Base-by-base conservation (phyloP, 1,140 invertebrate genomes). In the Steinernema feltiae region DNA sequence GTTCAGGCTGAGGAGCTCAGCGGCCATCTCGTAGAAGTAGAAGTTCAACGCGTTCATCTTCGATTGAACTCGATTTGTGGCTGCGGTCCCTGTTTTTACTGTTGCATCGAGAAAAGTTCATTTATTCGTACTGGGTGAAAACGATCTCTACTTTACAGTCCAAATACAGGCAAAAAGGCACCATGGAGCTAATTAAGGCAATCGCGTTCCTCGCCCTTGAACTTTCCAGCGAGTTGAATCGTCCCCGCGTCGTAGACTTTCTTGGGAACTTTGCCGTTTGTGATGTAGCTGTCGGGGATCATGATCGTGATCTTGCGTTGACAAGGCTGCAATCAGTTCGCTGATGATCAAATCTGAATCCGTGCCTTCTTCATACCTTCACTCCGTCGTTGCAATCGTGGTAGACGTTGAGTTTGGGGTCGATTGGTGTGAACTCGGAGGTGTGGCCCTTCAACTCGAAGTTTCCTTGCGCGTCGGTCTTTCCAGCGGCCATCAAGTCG, bases 351-450 rank as follows among this genome's bases (percentile, higher is more conserved):
- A 41, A 41, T 7, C 18, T 41, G 18, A 41, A 41, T 7, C n/a
- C n/a, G n/a, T n/a, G n/a, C n/a, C n/a, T n/a, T n/a, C 41, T 46
- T 15, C 53, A 77, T 24, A 78, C 76, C 35, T 46, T 78, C 21
- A 76, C 70, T 73, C 74, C 76, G 32, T 80, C 79, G 18, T 80
- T 81, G 73, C 80, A 81, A 63, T 81, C 79, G 41, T 82, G 80
- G 79, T 82, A 81, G 30, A 82, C 73, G 30, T 80, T 80, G 30
- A 82, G 69, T 1, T 82, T 82, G n/a, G 81, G 80, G 21, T 82
- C 81, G 46, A 82, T 82, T 32, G 77, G 70, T 17, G 80, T 82
- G 53, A 82, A 31, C 73, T 82, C 81, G n/a, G 72, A 69, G 29
- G 77, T 78, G 18, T 79, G 46, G 71, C 81, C 81, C 29, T 41